These are phyloP conservation scores for Myodes glareolus DNA, from an alignment of 2,113 vertebrate genomes.

Conservation along the genomic window DNA sequence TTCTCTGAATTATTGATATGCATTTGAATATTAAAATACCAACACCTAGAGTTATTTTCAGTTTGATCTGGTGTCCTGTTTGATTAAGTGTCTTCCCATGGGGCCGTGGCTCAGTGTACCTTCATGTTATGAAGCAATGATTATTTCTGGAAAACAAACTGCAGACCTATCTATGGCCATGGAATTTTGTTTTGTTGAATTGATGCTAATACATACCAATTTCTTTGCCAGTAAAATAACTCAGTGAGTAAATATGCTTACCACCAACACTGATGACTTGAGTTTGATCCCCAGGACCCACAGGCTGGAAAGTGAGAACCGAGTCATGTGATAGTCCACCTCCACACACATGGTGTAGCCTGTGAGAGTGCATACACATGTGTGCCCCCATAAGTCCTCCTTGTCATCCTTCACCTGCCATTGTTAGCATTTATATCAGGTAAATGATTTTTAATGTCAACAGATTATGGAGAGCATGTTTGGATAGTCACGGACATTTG, in stretches of 20 bases:
- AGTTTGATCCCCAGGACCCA: not conserved
- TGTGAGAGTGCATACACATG: not conserved
- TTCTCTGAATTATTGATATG: not conserved
- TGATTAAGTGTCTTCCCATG: not conserved
- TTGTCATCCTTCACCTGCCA: not conserved
- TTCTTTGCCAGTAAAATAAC: not conserved
- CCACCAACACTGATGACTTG: not conserved
- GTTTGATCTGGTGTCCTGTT: not conserved
- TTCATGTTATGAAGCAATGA: not conserved
- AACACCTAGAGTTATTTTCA: not conserved
- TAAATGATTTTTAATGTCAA: not conserved
- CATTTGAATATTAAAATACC: not conserved
- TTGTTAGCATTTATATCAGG: not conserved
- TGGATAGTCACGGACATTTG: not conserved
- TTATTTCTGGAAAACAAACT: conserved; percentile 4
- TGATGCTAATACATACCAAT: not conserved
- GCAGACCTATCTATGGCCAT: not conserved
- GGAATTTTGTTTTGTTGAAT: conserved; percentile 45
- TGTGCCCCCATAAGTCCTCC: not conserved
- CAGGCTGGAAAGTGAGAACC: not conserved
- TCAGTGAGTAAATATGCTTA: not conserved
- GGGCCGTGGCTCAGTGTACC: not conserved
- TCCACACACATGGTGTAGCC: not conserved
- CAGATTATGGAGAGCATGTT: not conserved
- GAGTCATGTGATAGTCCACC: not conserved